phyloP scores from a whole-genome alignment of 2,797 vertebrate species.

The Myotis findleyi region DNA sequence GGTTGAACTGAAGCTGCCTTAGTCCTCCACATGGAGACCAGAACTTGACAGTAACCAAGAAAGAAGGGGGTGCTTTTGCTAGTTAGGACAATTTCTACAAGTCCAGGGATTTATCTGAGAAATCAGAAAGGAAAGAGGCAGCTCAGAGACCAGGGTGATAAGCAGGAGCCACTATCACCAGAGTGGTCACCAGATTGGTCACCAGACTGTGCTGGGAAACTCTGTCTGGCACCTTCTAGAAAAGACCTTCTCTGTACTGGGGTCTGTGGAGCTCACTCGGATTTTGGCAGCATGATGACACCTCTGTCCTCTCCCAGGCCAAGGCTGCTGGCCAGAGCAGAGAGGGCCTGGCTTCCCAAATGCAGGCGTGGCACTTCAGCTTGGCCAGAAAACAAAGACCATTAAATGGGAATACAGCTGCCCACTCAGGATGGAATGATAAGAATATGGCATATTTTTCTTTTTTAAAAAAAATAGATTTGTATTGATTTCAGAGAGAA shows the following conservation, averaged over 20 bases:
- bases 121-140: not conserved
- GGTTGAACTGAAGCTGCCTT: not conserved
- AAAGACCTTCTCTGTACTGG: not conserved
- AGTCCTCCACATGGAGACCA: rapidly evolving
- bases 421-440: not conserved
- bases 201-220: not conserved
- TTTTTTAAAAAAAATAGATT: not conserved
- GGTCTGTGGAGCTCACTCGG: not conserved
- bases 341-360: not conserved
- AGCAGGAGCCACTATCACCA: not conserved
- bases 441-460: not conserved
- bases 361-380: not conserved
- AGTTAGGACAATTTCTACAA: not conserved
- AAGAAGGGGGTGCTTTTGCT: too few species aligned
- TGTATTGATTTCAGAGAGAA: too few species aligned
- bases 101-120: not conserved
- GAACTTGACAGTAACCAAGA: not conserved
- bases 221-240: not conserved
- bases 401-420: not conserved
- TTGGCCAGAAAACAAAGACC: not conserved
- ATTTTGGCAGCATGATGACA: not conserved
- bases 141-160: not conserved
- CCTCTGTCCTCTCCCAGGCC: not conserved
- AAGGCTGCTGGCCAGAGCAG: not conserved
- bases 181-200: not conserved